Base-by-base conservation (phyloP, 2,113 vertebrate species). In the Pipa parva region DNA sequence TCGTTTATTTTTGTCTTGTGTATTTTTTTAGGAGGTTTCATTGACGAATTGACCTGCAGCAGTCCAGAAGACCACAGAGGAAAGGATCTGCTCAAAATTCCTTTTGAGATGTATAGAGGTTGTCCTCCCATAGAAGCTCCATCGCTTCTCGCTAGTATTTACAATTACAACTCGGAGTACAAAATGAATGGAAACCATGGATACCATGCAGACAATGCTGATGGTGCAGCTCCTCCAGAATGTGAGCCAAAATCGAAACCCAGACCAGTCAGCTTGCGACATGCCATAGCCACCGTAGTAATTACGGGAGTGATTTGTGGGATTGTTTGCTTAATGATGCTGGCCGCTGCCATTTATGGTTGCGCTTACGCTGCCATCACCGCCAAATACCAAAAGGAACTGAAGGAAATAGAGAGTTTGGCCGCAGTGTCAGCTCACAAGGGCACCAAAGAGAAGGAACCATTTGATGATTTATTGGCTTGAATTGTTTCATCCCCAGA, bases 281-380 rank as follows among this genome's bases (percentile, higher is more conserved):
- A 93, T 0, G 93, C 97, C 1, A 85, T 97, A 15, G 95, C 92
- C 83, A 99, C 97, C 0, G 89, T 97, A 3, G 86, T 94, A 48
- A 92, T 98, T 75, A 97, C 94, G 0, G 97, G 95, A 0, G 91
- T 98, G 0, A 85, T 97, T 54, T 99, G 95, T 12, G 96, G 95
- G 21, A 83, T 98, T 0, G 92, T 99, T 62, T 93, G 86, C 58
- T 90, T 99, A 59, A 93, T 98, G 97, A 99, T 99, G 95, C 62
- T 99, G 85, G 93, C 80, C 0, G 95, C 95, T 0, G 92, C 92
- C 0, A 84, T 97, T 20, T 99, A 99, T 0, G 97, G 97, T 27
- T 99, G 95, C 4, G 89, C 93, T 60, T 94, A 99, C 0, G 97
- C 97, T 0, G 93, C 93, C 0, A 81, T 99, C 63, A 91, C 92